Conservation (phyloP, 1,140 invertebrate genomes). For the Cherax quadricarinatus region DNA sequence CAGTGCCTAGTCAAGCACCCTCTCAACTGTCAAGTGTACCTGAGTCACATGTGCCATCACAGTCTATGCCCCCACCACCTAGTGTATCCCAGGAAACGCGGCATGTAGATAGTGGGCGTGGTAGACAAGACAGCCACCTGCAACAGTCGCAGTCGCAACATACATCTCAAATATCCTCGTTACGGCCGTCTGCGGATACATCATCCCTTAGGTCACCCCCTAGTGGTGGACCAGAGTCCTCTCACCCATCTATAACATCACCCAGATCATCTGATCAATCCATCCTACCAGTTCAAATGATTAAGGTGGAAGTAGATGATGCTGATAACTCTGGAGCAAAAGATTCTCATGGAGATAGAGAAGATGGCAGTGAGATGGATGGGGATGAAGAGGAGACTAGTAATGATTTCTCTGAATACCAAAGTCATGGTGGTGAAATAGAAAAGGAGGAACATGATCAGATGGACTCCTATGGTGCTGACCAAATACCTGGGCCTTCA, state of each 20-base stretch:
- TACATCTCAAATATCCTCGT: neutral
- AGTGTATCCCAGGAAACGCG: constrained; percentile 38
- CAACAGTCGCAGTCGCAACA: neutral
- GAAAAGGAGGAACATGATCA: constrained; percentile 68
- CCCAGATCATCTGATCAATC: constrained; percentile 34
- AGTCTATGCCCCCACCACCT: constrained; percentile 57
- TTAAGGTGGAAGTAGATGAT: constrained; percentile 66
- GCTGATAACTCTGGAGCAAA: constrained; percentile 7
- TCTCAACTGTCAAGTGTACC: constrained; percentile 58
- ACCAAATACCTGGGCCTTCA: constrained; percentile 64
- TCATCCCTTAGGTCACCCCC: constrained; percentile 31
- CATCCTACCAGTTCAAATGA: constrained; percentile 60
- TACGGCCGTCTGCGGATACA: neutral
- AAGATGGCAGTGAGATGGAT: constrained; percentile 59
- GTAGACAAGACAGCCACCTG: constrained; percentile 12
- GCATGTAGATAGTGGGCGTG: constrained; percentile 22
- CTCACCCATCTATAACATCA: constrained; percentile 25
- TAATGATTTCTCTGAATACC: constrained; percentile 57
- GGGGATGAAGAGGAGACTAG: constrained; percentile 57
- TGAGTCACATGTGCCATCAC: constrained; percentile 71
- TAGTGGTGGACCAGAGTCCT: constrained; percentile 4
- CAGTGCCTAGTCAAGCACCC: constrained; percentile 71
- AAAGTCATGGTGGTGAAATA: constrained; percentile 53
- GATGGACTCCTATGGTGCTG: constrained; percentile 57
- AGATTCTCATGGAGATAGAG: constrained; percentile 25